A percentile compares a stretch with the other conserved stretches of the same genome.
These are phyloP conservation scores for Cuculus canorus DNA, from an alignment of 2,797 vertebrate genomes.

Conservation along the genomic window DNA sequence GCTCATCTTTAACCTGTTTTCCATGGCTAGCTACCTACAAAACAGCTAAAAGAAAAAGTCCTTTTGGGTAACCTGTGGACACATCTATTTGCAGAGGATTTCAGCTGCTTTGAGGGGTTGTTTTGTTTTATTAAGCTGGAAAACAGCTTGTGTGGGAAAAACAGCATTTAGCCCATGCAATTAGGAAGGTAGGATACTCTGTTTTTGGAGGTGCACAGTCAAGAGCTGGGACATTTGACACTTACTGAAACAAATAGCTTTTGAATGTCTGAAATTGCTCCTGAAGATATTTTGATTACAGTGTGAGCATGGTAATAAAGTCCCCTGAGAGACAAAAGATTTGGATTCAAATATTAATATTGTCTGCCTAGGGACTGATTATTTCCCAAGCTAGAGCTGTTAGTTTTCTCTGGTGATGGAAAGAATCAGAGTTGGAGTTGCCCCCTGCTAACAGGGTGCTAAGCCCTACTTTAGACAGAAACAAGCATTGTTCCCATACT, in stretches of 20 bases:
- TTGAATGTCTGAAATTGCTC: background rate
- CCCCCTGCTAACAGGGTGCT: background rate
- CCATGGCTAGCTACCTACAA: background rate
- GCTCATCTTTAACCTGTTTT: background rate
- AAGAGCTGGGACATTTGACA: constrained; percentile 1
- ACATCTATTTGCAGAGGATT: background rate
- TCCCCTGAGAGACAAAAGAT: background rate
- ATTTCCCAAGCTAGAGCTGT: background rate
- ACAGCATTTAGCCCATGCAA: background rate
- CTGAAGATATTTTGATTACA: constrained; percentile 35
- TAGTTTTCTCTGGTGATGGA: background rate
- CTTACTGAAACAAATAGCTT: constrained; percentile 37
- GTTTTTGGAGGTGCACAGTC: background rate
- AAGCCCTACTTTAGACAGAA: background rate
- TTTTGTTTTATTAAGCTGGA: background rate
- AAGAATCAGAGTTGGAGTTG: background rate
- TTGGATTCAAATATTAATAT: background rate
- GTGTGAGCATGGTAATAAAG: background rate
- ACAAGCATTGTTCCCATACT: background rate
- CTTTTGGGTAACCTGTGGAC: background rate
- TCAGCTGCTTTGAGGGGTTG: background rate
- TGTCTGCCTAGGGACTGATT: background rate
- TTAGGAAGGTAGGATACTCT: background rate
- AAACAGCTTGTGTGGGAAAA: background rate
- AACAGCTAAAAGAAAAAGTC: background rate